phyloP scores from a whole-genome alignment of 2,888 invertebrate genomes.

The Cantharis flavilabris region DNA sequence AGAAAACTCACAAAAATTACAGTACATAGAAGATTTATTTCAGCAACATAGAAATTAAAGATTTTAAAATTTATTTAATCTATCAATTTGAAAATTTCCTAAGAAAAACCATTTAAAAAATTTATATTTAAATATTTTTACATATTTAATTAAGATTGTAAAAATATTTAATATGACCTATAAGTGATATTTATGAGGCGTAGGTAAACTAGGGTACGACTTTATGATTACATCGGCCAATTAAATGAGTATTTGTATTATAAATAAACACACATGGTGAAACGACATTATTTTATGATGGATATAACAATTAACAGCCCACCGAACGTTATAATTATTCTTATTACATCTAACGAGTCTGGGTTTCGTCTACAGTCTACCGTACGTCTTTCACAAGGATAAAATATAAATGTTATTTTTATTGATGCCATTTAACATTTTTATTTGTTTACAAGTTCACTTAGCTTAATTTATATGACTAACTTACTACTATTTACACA shows the following conservation, averaged over 20 bases:
- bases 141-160: background rate
- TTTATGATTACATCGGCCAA: background rate
- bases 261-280: slow-evolving; percentile 48
- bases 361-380: slow-evolving; percentile 35
- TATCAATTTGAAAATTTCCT: too few relatives aligned
- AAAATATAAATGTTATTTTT: slow-evolving; percentile 35
- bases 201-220: background rate
- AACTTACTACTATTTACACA: slow-evolving; percentile 53
- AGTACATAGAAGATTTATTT: background rate
- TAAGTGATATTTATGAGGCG: background rate
- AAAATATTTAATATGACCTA: background rate
- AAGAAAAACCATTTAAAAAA: too few relatives aligned
- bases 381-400: slow-evolving; percentile 28
- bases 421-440: slow-evolving; percentile 45
- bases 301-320: slow-evolving; percentile 50
- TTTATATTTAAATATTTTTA: too few relatives aligned
- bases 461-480: slow-evolving; percentile 53
- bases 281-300: slow-evolving; percentile 49
- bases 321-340: slow-evolving; percentile 47
- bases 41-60: background rate
- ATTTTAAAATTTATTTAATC: too few relatives aligned
- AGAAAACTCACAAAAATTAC: background rate
- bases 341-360: slow-evolving; percentile 40
- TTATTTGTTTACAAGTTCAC: slow-evolving; percentile 55
- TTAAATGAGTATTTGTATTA: background rate